These are phyloP conservation scores for Drosophila atripex DNA, from an alignment of 2,888 invertebrate genomes.

Conservation along the genomic window DNA sequence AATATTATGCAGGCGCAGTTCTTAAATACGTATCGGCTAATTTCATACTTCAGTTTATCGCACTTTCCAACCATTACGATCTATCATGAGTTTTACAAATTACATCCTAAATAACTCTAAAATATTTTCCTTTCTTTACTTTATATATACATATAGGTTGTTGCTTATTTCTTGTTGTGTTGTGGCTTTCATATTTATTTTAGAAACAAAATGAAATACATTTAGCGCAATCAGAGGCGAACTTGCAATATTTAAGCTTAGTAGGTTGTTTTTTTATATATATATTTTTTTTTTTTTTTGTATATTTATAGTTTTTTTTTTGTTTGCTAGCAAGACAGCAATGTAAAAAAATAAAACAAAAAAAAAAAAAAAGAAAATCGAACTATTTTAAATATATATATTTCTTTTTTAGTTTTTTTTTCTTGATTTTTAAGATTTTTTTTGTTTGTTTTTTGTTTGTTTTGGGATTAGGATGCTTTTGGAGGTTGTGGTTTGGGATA, in stretches of 20 bases:
- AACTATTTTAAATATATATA: constrained; percentile 8
- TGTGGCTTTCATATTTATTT: constrained; percentile 52
- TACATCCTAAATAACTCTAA: constrained; percentile 11
- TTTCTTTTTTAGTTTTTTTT: neutral
- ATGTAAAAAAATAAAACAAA: constrained; percentile 24
- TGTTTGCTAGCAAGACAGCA: constrained; percentile 33
- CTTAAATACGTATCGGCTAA: constrained; percentile 34
- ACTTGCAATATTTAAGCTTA: constrained; percentile 18
- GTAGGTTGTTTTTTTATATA: constrained; percentile 5
- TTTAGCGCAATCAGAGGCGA: constrained; percentile 52
- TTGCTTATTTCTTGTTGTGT: constrained; percentile 9
- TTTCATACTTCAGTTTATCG: constrained; percentile 47
- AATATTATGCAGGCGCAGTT: constrained; percentile 9
- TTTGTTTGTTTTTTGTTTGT: neutral
- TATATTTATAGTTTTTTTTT: constrained; percentile 6
- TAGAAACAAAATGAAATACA: constrained; percentile 70
- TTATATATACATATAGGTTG: constrained; percentile 18
- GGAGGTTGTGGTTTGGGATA: neutral
- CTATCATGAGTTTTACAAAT: constrained; percentile 31
- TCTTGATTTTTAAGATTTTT: neutral
- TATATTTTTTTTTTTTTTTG: neutral
- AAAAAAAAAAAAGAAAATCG: constrained; percentile 19
- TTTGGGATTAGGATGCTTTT: constrained; percentile 7
- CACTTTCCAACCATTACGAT: constrained; percentile 27
- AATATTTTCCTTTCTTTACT: constrained; percentile 20